A percentile compares a stretch with the other conserved stretches of the same genome.
Conservation (phyloP, 2,888 invertebrate genomes). For the Synergus japonicus region DNA sequence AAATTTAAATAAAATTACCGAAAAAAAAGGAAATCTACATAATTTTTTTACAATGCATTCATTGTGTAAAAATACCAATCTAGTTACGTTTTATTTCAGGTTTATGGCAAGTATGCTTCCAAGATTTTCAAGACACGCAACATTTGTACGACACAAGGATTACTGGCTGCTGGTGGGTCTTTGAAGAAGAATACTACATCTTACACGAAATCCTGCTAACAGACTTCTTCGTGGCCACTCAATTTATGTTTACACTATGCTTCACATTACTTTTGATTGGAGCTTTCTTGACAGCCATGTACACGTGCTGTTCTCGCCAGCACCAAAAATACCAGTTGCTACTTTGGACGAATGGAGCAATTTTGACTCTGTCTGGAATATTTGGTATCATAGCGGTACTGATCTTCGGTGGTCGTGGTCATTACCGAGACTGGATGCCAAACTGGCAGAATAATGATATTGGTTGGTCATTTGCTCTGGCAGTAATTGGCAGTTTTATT, state of each 20-base stretch:
- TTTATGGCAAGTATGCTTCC: conserved; percentile 96
- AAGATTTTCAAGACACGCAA: conserved; percentile 91
- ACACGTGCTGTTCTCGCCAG: conserved; percentile 86
- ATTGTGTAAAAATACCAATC: too few species aligned
- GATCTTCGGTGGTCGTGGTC: conserved; percentile 93
- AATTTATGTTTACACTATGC: conserved; percentile 94
- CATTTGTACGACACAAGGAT: conserved; percentile 91
- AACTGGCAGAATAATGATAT: conserved; percentile 97
- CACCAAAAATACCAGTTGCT: conserved; percentile 88
- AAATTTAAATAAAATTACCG: too few species aligned
- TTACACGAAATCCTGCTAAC: conserved; percentile 93
- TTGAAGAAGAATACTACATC: conserved; percentile 97
- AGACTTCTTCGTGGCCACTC: conserved; percentile 94
- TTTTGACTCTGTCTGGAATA: conserved; percentile 85
- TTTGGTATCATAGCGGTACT: conserved; percentile 91
- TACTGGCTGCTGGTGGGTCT: conserved; percentile 97
- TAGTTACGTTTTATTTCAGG: conserved; percentile 80
- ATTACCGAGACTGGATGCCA: conserved; percentile 97
- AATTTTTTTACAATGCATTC: too few species aligned
- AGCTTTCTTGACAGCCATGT: conserved; percentile 85
- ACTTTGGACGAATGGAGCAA: conserved; percentile 86
- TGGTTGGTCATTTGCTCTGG: conserved; percentile 95
- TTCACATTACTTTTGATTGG: conserved; percentile 89
- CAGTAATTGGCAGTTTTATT: conserved; percentile 87
- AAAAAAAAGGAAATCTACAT: too few species aligned